These are phyloP conservation scores for Paelopatides confundens DNA, from an alignment of 53 echinoderm and acorn worm genomes.

Conservation along the genomic window DNA sequence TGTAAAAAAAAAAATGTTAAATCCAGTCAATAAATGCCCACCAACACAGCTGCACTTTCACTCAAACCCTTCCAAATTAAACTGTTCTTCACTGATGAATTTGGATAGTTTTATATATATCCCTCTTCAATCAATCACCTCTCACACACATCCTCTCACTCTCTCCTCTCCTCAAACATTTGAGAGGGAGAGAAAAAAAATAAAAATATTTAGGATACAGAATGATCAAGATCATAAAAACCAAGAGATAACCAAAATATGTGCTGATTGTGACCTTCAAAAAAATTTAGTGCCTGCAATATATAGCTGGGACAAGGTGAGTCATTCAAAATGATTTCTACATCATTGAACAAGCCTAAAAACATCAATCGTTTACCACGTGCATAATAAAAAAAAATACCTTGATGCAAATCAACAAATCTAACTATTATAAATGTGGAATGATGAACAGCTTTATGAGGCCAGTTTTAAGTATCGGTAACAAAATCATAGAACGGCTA, in stretches of 20 bases:
- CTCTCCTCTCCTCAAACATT: not conserved
- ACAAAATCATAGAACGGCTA: too few species aligned
- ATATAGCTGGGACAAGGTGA: not conserved
- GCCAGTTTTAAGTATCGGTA: not conserved
- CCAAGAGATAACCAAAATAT: not conserved
- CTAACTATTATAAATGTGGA: not conserved
- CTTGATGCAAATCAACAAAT: not conserved
- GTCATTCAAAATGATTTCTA: not conserved
- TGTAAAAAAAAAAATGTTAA: not conserved
- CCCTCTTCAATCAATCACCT: not conserved
- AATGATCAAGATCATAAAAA: not conserved
- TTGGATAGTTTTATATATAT: not conserved
- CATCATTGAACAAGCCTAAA: not conserved
- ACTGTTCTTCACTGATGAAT: not conserved
- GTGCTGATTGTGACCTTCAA: not conserved
- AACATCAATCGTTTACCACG: not conserved
- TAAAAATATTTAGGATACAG: not conserved
- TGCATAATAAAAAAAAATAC: not conserved
- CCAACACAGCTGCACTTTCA: not conserved
- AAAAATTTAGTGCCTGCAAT: not conserved
- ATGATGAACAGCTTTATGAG: too few species aligned
- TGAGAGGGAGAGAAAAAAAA: not conserved
- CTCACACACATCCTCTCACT: not conserved
- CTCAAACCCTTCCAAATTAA: not conserved
- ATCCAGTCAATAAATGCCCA: not conserved